Evolutionary conservation across 2,797 vertebrate genomes (phyloP).

Genomic region (Stomatorhinus walkeri): DNA sequence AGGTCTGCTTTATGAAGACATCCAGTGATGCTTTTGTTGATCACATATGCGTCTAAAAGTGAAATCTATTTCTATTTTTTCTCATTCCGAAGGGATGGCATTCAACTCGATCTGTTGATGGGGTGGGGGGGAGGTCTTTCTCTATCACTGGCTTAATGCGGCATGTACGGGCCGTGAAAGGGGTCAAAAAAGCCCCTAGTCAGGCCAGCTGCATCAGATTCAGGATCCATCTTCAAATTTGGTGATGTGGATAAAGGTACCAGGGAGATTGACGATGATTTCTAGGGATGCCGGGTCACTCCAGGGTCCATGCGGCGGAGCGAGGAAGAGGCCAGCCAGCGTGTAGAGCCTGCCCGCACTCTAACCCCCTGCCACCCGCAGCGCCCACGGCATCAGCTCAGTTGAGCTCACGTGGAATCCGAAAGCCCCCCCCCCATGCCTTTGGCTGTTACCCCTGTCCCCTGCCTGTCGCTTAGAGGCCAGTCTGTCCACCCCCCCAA

Average conservation of each 20-base stretch:
- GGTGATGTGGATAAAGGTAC: constrained; percentile 50
- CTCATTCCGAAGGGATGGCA: not conserved
- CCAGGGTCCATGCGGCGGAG: not conserved
- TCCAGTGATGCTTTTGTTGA: not conserved
- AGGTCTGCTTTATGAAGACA: not conserved
- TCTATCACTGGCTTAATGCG: not conserved
- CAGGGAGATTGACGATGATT: constrained; percentile 49
- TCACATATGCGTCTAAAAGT: not conserved
- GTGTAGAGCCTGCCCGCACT: constrained; percentile 51
- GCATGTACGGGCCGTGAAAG: not conserved
- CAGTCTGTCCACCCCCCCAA: constrained; percentile 31
- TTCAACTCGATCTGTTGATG: not conserved
- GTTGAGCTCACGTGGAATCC: constrained; percentile 49
- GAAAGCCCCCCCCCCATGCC: constrained; percentile 48
- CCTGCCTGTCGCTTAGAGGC: constrained; percentile 57
- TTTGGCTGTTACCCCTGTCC: constrained; percentile 56
- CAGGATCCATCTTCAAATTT: constrained; percentile 27
- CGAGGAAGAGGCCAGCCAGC: constrained; percentile 66
- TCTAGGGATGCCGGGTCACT: constrained; percentile 31
- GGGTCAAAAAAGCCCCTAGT: not conserved
- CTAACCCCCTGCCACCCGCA: constrained; percentile 60
- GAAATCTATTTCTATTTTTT: not conserved
- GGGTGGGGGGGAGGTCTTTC: not conserved
- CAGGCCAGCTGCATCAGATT: not conserved
- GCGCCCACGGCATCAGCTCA: constrained; percentile 54